phyloP scores from a whole-genome alignment of 2,113 vertebrate species.

The Myocastor coypus region DNA sequence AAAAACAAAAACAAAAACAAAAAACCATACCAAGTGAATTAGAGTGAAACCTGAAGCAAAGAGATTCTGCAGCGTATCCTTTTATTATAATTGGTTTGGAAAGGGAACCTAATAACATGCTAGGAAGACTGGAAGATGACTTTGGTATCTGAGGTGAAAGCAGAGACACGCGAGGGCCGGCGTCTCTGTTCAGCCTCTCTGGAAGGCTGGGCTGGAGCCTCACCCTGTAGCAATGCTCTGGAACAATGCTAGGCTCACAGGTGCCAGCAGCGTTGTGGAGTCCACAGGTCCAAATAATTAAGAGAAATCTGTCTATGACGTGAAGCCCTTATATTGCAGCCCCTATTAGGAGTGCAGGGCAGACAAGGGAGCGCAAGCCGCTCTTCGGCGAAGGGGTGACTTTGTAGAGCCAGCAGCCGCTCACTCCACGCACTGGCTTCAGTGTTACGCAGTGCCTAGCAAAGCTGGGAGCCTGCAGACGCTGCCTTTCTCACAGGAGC shows the following conservation, averaged over 20 bases:
- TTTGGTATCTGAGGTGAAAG: conserved; percentile 8
- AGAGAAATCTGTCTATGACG: not conserved
- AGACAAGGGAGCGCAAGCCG: not conserved
- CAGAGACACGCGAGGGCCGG: not conserved
- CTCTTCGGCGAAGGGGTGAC: not conserved
- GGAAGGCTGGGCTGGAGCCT: not conserved
- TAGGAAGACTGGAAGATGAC: not conserved
- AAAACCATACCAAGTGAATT: not conserved
- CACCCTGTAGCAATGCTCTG: not conserved
- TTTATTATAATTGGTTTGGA: not conserved
- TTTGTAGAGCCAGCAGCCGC: not conserved
- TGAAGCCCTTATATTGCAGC: not conserved
- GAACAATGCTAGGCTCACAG: not conserved
- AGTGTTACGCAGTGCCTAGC: not conserved
- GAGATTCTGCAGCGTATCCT: not conserved
- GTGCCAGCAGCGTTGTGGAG: not conserved
- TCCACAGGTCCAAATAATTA: not conserved
- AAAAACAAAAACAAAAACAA: conserved; percentile 23
- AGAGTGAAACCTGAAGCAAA: not conserved
- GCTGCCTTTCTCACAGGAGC: not conserved
- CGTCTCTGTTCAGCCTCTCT: not conserved
- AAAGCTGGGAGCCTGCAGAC: not conserved
- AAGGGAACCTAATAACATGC: not conserved
- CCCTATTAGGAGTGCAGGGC: not conserved
- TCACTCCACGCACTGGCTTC: not conserved